Evolutionary conservation across 1,140 invertebrate genomes (phyloP).

Genomic region (Luehdorfia chinensis): DNA sequence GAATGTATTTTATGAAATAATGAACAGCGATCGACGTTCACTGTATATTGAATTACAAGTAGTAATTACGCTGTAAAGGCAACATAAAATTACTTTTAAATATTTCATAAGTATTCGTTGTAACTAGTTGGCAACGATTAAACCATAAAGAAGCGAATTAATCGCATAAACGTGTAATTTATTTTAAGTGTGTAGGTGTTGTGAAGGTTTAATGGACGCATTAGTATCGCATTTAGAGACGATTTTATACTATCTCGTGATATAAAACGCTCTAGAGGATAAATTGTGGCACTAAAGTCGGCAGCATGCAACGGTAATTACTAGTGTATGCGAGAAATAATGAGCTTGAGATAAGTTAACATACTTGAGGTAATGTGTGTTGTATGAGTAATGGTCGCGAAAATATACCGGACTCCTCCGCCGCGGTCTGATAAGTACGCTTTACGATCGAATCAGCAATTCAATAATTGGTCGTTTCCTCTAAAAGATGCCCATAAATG

Average conservation of each 20-base stretch:
- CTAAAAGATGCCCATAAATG: too few species aligned
- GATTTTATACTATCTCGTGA: background rate
- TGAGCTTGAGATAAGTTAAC: slow-evolving; percentile 24
- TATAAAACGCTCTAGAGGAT: background rate
- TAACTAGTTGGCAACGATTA: background rate
- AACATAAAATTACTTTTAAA: too few species aligned
- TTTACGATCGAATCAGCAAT: slow-evolving; percentile 42
- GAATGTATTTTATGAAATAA: too few species aligned
- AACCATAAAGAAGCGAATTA: background rate
- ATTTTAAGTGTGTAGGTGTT: background rate
- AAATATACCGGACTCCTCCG: slow-evolving; percentile 36
- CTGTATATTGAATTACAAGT: too few species aligned
- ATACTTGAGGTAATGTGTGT: slow-evolving; percentile 18
- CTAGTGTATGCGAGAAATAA: slow-evolving; percentile 9
- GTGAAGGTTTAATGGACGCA: background rate
- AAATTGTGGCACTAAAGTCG: background rate
- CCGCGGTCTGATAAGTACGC: slow-evolving; percentile 50
- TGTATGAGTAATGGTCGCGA: slow-evolving; percentile 32
- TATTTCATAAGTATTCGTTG: too few species aligned
- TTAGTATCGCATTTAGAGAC: background rate
- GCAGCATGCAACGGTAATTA: background rate
- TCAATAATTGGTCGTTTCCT: slow-evolving; percentile 47
- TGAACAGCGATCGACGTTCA: too few species aligned
- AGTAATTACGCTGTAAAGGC: too few species aligned
- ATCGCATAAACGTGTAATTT: background rate